Base-by-base conservation (phyloP, 2,797 vertebrate genomes). In the Chaenodraco wilsoni region DNA sequence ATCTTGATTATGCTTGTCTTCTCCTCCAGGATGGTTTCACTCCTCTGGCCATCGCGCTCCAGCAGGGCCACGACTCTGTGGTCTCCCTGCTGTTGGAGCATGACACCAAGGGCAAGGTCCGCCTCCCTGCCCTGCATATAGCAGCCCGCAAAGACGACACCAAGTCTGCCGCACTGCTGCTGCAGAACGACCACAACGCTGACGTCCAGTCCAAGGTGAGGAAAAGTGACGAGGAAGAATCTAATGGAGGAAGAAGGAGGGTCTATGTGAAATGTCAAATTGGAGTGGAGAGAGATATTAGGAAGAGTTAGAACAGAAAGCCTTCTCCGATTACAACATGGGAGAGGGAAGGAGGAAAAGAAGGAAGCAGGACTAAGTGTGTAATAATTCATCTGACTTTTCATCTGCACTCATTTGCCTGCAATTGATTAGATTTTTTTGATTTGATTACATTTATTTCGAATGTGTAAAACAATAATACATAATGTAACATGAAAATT, bases 171-270 rank as follows among this genome's bases (percentile, higher is more conserved):
- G 98, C 98, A 0, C 96, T 99, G 21, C 85, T 99, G 51, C 96
- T 99, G 67, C 98, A 99, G 93, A 98, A 97, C 0, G 98, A 99
- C 88, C 98, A 99, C 84, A 99, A 99, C 0, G 98, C 98, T 0
- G 98, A 99, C 0, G 96, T 99, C 57, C 98, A 99, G 83, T 99
- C 98, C 65, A 99, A 99, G 97, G 98, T 99, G 89, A 89, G 84
- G 16, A 10, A 48, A 37, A 37, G 8, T 1, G 33, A 37, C 33
- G 4, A 14, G 33, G 33, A 7, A n/a, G 16, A 27, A 43, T 15
- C 14, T 17, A 12, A 55, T 41, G 48, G 50, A 27, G 21, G 59
- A 33, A 10, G 56, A 4, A n/a, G 15, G n/a, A 19, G 55, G 54
- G 23, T 15, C 3, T 5, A 11, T 10, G 9, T 17, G n/a, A 17